Conservation (phyloP, 1,140 invertebrate species). For the Manduca sexta region DNA sequence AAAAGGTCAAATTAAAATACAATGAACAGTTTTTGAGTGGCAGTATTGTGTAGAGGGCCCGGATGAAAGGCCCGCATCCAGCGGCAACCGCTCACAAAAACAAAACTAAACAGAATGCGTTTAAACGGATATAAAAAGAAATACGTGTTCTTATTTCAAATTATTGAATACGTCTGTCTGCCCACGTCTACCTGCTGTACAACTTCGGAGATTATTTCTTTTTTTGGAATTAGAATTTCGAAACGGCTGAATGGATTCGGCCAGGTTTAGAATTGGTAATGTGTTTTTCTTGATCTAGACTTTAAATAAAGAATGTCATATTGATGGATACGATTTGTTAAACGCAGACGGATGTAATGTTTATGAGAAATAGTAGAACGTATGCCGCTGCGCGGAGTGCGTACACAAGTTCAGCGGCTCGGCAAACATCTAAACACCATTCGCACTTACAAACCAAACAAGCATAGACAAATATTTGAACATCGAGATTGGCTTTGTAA, state of each 20-base stretch:
- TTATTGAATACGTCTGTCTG: slow-evolving; percentile 71
- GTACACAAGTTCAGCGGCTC: slow-evolving; percentile 60
- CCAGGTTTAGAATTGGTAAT: slow-evolving; percentile 30
- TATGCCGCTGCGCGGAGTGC: slow-evolving; percentile 31
- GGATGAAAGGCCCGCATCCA: slow-evolving; percentile 69
- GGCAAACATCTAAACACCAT: slow-evolving; percentile 68
- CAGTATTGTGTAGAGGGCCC: slow-evolving; percentile 65
- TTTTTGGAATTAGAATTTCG: slow-evolving; percentile 59
- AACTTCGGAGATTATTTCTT: slow-evolving; percentile 32
- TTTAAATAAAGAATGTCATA: background rate
- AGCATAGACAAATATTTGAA: slow-evolving; percentile 68
- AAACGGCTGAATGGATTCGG: slow-evolving; percentile 51
- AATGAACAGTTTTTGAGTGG: slow-evolving; percentile 72
- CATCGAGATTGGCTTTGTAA: slow-evolving; percentile 51
- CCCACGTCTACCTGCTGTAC: slow-evolving; percentile 68
- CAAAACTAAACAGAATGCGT: slow-evolving; percentile 71
- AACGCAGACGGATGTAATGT: slow-evolving; percentile 49
- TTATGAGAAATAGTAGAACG: slow-evolving; percentile 60
- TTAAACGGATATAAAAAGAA: slow-evolving; percentile 72
- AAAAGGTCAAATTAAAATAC: slow-evolving; percentile 74
- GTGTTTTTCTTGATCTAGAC: background rate
- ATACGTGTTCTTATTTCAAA: slow-evolving; percentile 71
- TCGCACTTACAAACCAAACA: slow-evolving; percentile 71
- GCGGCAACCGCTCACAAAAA: slow-evolving; percentile 58
- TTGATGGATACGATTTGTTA: slow-evolving; percentile 2